Evolutionary conservation across 2,888 invertebrate species (phyloP).

Genomic region (Lissonota sp.): DNA sequence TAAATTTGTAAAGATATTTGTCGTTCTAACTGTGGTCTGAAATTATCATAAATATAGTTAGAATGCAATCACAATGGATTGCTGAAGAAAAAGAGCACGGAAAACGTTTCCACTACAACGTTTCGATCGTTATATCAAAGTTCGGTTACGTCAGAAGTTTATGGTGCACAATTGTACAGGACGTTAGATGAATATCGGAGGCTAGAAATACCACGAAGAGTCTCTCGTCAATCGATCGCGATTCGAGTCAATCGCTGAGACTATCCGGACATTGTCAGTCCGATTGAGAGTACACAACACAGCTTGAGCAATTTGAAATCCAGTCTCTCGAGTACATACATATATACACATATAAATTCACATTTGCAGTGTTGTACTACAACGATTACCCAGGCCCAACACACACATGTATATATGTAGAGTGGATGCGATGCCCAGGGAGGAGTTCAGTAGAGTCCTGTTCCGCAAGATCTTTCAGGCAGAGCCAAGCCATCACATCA

Average conservation of each 20-base stretch:
- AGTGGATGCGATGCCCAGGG: slow-evolving; percentile 32
- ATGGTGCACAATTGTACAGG: neutral
- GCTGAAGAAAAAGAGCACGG: too few relatives aligned
- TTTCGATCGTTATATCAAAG: too few relatives aligned
- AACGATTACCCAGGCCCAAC: neutral
- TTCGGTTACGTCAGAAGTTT: neutral
- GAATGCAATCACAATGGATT: too few relatives aligned
- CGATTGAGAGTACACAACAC: slow-evolving; percentile 11
- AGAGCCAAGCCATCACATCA: slow-evolving; percentile 44
- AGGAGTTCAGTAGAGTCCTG: slow-evolving; percentile 51
- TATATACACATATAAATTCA: neutral
- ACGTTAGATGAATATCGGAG: neutral
- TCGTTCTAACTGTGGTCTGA: too few relatives aligned
- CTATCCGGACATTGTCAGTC: slow-evolving; percentile 44
- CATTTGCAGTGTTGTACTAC: slow-evolving; percentile 2
- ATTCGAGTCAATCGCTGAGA: slow-evolving; percentile 39
- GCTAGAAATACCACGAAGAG: neutral
- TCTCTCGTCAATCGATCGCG: slow-evolving; percentile 42
- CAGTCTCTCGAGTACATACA: slow-evolving; percentile 26
- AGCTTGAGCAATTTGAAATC: slow-evolving; percentile 39
- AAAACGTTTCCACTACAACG: too few relatives aligned
- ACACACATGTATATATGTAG: slow-evolving; percentile 19
- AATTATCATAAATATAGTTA: too few relatives aligned
- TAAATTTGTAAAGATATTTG: too few relatives aligned
- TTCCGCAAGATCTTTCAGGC: slow-evolving; percentile 54